phyloP scores from a whole-genome alignment of 2,888 invertebrate species.

The Drosophila infuscata region DNA sequence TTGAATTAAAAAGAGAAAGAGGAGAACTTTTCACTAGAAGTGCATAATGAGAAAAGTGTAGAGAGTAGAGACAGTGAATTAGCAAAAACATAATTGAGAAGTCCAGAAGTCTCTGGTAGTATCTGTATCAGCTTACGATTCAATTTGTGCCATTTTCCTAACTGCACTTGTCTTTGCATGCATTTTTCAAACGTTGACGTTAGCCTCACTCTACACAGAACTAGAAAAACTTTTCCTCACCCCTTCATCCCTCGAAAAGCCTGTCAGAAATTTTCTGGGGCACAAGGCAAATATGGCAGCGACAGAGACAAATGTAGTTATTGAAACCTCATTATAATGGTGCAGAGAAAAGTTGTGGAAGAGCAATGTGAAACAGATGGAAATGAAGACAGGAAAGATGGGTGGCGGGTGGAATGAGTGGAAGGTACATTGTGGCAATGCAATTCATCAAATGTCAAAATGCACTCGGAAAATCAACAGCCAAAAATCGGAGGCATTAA shows the following conservation, averaged over 20 bases:
- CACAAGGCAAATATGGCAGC: slow-evolving; percentile 59
- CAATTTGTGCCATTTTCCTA: slow-evolving; percentile 19
- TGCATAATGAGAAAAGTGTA: background rate
- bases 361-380: slow-evolving; percentile 47
- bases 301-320: slow-evolving; percentile 80
- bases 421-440: slow-evolving; percentile 44
- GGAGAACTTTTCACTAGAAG: background rate
- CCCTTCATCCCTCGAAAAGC: background rate
- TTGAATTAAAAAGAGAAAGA: background rate
- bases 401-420: background rate
- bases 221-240: slow-evolving; percentile 30
- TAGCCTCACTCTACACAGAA: slow-evolving; percentile 31
- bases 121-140: slow-evolving; percentile 8
- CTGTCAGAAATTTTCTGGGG: slow-evolving; percentile 31
- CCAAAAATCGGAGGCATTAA: slow-evolving; percentile 71
- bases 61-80: background rate
- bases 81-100: background rate
- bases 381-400: slow-evolving; percentile 1
- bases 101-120: background rate
- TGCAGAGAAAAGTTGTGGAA: slow-evolving; percentile 47
- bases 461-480: slow-evolving; percentile 76
- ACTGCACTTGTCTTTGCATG: slow-evolving; percentile 3
- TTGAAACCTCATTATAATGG: slow-evolving; percentile 77
- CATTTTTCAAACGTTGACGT: slow-evolving; percentile 48
- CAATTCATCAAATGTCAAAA: slow-evolving; percentile 79